Evolutionary conservation across 2,113 vertebrate genomes (phyloP).

Genomic region (Oplegnathus fasciatus): DNA sequence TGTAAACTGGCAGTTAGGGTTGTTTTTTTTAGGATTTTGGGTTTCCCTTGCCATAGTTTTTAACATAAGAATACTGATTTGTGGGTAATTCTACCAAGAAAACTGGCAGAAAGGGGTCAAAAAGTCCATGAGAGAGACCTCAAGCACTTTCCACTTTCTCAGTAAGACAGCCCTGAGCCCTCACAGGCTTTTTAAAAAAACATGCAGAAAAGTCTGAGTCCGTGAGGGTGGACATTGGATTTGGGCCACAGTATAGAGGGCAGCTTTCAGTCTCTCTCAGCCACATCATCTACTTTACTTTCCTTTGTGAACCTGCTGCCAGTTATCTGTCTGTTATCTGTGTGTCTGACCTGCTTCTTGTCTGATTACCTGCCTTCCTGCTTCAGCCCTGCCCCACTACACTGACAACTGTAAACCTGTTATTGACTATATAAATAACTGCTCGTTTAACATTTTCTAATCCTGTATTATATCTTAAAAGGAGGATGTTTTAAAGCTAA

Average conservation of each 20-base stretch:
- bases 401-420: constrained; percentile 3
- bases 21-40: neutral
- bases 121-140: neutral
- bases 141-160: neutral
- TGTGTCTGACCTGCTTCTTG: constrained; percentile 14
- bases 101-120: neutral
- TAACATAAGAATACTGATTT: neutral
- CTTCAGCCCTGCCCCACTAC: neutral
- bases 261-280: neutral
- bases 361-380: constrained; percentile 1
- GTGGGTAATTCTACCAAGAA: neutral
- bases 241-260: neutral
- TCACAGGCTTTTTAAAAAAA: neutral
- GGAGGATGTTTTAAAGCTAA: neutral
- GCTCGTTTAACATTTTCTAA: neutral
- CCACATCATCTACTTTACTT: no score
- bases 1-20: neutral
- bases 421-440: neutral
- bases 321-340: constrained; percentile 12
- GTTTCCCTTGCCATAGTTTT: neutral
- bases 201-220: neutral
- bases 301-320: neutral
- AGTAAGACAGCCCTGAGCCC: neutral
- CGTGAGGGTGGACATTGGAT: neutral
- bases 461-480: neutral